Evolutionary conservation across 2,113 vertebrate species (phyloP).

Genomic region (Nasalis larvatus): DNA sequence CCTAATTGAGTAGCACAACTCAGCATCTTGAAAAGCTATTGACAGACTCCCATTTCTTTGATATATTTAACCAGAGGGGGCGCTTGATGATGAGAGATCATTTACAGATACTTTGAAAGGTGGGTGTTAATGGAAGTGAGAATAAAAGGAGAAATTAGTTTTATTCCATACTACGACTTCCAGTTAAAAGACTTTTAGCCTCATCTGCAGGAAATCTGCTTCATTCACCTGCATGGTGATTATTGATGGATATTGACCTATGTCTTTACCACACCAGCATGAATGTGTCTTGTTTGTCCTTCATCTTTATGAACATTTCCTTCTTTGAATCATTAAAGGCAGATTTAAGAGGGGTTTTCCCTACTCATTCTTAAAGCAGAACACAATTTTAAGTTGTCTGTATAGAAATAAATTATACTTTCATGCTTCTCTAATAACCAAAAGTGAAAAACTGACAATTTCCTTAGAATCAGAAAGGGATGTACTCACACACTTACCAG

Average conservation of each 20-base stretch:
- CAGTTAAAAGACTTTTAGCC: conserved; percentile 29
- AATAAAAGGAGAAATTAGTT: conserved; percentile 44
- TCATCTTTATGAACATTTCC: neutral
- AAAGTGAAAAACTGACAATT: neutral
- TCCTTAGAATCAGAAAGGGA: neutral
- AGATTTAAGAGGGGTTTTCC: conserved; percentile 11
- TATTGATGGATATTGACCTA: neutral
- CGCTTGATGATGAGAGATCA: conserved; percentile 35
- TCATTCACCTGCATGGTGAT: neutral
- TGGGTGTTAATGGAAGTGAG: conserved; percentile 22
- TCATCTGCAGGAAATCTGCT: conserved; percentile 31
- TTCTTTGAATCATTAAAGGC: conserved; percentile 43
- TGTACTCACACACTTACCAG: neutral
- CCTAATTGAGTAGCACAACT: conserved; percentile 38
- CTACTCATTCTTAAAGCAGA: neutral
- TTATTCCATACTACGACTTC: conserved; percentile 18
- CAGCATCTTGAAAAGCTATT: conserved; percentile 34
- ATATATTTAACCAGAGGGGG: conserved; percentile 66
- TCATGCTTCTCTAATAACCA: neutral
- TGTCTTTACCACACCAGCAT: conserved; percentile 1
- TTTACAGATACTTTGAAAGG: conserved; percentile 48
- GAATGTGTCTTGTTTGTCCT: neutral
- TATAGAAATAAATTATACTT: neutral
- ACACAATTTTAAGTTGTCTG: neutral
- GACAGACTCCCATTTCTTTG: conserved; percentile 57